Conservation (phyloP, 2,888 invertebrate species). For the Amphipoea oculea region DNA sequence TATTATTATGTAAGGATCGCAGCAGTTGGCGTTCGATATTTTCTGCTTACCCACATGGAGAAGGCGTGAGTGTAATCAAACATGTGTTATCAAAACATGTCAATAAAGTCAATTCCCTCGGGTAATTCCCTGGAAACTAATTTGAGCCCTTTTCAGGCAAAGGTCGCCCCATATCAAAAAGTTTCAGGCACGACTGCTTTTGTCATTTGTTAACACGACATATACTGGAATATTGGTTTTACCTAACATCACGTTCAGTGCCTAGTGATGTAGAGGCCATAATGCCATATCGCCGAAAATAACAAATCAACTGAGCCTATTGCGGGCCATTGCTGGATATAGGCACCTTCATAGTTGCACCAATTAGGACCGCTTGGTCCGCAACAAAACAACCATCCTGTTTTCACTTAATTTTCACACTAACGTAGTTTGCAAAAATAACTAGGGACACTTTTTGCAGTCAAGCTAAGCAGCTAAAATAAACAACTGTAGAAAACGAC, state of each 20-base stretch:
- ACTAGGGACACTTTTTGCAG: not conserved
- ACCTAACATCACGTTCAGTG: not conserved
- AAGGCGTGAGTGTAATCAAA: not conserved
- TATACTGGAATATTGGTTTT: conserved; percentile 5
- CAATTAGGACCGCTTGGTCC: too few relatives aligned
- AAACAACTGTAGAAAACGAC: not conserved
- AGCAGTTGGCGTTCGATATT: not conserved
- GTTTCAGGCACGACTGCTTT: conserved; percentile 42
- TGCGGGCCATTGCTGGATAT: not conserved
- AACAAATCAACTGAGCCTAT: not conserved
- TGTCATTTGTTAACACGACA: conserved; percentile 38
- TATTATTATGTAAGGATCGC: not conserved
- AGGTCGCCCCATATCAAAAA: conserved; percentile 59
- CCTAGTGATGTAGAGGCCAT: not conserved
- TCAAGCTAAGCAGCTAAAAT: not conserved
- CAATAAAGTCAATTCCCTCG: conserved; percentile 24
- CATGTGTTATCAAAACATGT: conserved; percentile 41
- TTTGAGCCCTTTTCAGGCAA: conserved; percentile 43
- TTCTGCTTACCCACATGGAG: not conserved
- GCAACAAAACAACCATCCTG: too few relatives aligned
- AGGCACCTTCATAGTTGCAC: too few relatives aligned
- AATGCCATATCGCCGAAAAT: not conserved
- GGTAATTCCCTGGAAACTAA: conserved; percentile 45
- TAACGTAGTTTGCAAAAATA: too few relatives aligned
- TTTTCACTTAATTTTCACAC: too few relatives aligned